These are phyloP conservation scores for Pelecanus crispus DNA, from an alignment of 2,113 vertebrate species.

Conservation along the genomic window DNA sequence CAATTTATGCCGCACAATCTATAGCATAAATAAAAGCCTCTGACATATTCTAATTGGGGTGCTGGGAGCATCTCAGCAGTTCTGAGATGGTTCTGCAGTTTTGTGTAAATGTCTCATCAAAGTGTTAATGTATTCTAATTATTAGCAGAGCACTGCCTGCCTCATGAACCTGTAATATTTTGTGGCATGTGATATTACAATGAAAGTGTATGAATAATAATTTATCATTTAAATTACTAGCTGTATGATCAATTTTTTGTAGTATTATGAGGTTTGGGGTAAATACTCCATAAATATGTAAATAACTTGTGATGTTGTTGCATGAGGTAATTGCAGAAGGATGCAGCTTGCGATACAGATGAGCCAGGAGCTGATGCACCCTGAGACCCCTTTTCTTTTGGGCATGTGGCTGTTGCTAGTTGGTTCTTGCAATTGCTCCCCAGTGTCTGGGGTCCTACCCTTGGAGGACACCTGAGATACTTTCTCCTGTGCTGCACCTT, in stretches of 20 bases:
- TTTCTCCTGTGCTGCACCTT: background rate
- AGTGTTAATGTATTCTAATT: constrained; percentile 47
- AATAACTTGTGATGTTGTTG: background rate
- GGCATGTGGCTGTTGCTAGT: background rate
- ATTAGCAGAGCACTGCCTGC: constrained; percentile 16
- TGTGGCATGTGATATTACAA: constrained; percentile 40
- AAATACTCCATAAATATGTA: constrained; percentile 49
- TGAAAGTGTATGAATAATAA: constrained; percentile 22
- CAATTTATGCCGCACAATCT: background rate
- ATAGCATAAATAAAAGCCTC: background rate
- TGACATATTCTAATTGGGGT: constrained; percentile 10
- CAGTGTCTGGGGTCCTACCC: background rate
- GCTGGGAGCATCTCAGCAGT: background rate
- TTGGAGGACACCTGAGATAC: background rate
- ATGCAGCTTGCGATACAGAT: background rate
- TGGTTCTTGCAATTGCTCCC: background rate
- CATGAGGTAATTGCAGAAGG: background rate
- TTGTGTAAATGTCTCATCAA: constrained; percentile 42
- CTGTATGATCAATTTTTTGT: background rate
- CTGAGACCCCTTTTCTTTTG: background rate
- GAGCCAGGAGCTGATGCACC: background rate
- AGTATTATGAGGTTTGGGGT: constrained; percentile 5
- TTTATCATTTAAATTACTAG: constrained; percentile 38
- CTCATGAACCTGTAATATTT: background rate
- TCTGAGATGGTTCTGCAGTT: background rate